These are phyloP conservation scores for Hylaeus volcanicus DNA, from an alignment of 1,140 invertebrate genomes.

Conservation along the genomic window DNA sequence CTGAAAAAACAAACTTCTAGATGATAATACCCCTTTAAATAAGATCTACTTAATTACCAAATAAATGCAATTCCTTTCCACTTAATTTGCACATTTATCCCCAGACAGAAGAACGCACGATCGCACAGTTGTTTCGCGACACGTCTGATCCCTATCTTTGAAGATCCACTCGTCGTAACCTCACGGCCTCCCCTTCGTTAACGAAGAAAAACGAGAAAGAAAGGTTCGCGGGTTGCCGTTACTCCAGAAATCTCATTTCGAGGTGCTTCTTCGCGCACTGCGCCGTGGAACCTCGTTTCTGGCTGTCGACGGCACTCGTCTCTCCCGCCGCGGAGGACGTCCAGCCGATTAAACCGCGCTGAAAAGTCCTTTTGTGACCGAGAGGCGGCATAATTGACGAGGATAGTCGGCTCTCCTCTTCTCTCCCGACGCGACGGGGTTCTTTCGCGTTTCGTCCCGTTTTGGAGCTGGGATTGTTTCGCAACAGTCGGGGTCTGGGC, in stretches of 20 bases:
- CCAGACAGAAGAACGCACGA: too few relatives aligned
- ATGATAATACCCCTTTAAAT: too few relatives aligned
- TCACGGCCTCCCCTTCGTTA: not conserved
- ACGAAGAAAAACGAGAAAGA: constrained; percentile 39
- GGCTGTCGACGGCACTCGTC: constrained; percentile 8
- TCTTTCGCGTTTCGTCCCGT: not conserved
- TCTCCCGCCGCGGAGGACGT: constrained; percentile 30
- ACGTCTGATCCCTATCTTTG: too few relatives aligned
- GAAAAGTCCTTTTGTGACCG: constrained; percentile 20
- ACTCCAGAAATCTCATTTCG: constrained; percentile 67
- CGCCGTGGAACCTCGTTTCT: not conserved
- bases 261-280: constrained; percentile 29
- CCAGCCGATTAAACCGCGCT: constrained; percentile 46
- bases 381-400: not conserved
- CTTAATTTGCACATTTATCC: too few relatives aligned
- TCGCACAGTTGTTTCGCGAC: too few relatives aligned
- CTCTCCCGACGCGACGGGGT: not conserved
- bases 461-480: not conserved
- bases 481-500: not conserved
- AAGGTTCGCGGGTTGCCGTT: constrained; percentile 47
- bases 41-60: too few relatives aligned
- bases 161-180: too few relatives aligned
- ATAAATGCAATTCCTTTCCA: too few relatives aligned
- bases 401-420: not conserved
- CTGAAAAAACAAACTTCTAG: too few relatives aligned